A percentile compares a stretch with the other conserved stretches of the same genome.
These are phyloP conservation scores for Neoniphon sammara DNA, from an alignment of 2,797 vertebrate genomes.

Conservation along the genomic window DNA sequence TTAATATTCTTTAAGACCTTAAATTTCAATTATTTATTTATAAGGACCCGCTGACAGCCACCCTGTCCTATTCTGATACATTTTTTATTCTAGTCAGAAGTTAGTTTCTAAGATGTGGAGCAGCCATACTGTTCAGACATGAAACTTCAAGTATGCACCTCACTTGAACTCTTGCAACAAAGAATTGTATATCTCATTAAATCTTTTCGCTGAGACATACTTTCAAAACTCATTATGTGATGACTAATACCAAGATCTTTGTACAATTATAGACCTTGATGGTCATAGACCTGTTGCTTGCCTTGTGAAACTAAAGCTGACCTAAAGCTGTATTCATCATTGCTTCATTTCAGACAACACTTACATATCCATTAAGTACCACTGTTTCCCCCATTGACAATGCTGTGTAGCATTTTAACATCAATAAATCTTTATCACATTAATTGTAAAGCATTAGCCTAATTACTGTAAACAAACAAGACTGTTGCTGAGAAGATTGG, in stretches of 20 bases:
- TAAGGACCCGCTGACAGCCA: too few species aligned
- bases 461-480: too few species aligned
- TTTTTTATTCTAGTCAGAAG: constrained; percentile 35
- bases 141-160: constrained; percentile 53
- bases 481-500: too few species aligned
- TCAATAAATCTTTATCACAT: too few species aligned
- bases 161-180: constrained; percentile 54
- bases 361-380: too few species aligned
- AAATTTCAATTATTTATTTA: too few species aligned
- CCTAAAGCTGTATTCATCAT: too few species aligned
- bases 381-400: too few species aligned
- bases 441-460: neutral
- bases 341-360: too few species aligned
- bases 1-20: constrained; percentile 12
- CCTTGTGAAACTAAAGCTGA: too few species aligned
- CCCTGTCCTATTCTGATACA: neutral
- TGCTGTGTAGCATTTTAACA: too few species aligned
- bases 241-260: constrained; percentile 6
- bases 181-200: constrained; percentile 36
- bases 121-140: constrained; percentile 44
- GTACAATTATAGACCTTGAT: constrained; percentile 5
- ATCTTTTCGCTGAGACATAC: constrained; percentile 14
- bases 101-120: constrained; percentile 18
- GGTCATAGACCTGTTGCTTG: constrained; percentile 1
- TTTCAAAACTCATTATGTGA: constrained; percentile 26